phyloP scores from a whole-genome alignment of 2,888 invertebrate genomes.

The Torymus texanus region DNA sequence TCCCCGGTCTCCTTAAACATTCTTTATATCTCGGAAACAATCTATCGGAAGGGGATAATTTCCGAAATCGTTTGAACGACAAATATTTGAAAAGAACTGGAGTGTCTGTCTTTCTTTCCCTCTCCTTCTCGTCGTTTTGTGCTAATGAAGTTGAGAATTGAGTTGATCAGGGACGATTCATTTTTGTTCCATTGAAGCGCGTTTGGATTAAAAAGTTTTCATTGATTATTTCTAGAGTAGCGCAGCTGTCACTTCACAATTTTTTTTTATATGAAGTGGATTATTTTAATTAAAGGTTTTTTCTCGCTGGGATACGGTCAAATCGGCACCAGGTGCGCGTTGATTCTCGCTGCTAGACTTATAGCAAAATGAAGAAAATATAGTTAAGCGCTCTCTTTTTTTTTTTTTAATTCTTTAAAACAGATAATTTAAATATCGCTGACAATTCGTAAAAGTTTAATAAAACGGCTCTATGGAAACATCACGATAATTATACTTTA shows the following conservation, averaged over 20 bases:
- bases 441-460: too few relatives aligned
- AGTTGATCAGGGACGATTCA: not conserved
- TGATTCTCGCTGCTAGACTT: too few relatives aligned
- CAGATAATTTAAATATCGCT: too few relatives aligned
- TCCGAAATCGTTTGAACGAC: conserved; percentile 22
- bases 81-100: conserved; percentile 26
- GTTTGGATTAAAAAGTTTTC: not conserved
- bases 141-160: conserved; percentile 32
- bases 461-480: too few relatives aligned
- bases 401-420: too few relatives aligned
- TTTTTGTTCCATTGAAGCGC: not conserved
- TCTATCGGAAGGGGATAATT: conserved; percentile 30
- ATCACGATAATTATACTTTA: too few relatives aligned
- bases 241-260: too few relatives aligned
- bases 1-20: conserved; percentile 10
- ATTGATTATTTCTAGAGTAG: conserved; percentile 4
- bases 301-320: too few relatives aligned
- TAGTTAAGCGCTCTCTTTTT: too few relatives aligned
- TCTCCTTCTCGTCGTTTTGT: not conserved
- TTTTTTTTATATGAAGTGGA: not conserved
- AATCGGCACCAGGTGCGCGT: too few relatives aligned
- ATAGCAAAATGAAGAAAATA: too few relatives aligned
- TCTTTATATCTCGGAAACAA: conserved; percentile 23
- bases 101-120: not conserved
- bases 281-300: conserved; percentile 20